These are phyloP conservation scores for Philopedon plagiatum DNA, from an alignment of 2,888 invertebrate species.

Conservation along the genomic window DNA sequence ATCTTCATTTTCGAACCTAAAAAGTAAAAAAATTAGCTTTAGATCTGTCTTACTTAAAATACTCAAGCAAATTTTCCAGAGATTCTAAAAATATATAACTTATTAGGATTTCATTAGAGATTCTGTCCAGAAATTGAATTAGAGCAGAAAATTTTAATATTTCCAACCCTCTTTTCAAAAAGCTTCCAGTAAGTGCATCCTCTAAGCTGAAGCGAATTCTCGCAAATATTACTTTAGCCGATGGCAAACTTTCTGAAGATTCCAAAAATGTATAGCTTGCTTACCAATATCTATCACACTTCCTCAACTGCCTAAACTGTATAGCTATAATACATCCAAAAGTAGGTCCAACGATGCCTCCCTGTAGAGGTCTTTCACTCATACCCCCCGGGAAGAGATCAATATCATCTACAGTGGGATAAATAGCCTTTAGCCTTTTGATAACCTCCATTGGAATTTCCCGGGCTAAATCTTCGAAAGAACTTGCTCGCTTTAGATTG, in stretches of 20 bases:
- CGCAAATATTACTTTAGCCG: no score
- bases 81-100: no score
- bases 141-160: no score
- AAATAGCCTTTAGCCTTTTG: constrained; percentile 83
- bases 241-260: no score
- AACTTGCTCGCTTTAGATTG: constrained; percentile 86
- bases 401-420: constrained; percentile 93
- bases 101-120: no score
- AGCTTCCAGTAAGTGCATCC: no score
- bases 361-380: constrained; percentile 89
- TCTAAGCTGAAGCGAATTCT: no score
- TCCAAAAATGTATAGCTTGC: no score
- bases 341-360: constrained; percentile 94
- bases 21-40: background rate
- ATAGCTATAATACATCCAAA: constrained; percentile 95
- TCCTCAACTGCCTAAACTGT: constrained; percentile 90
- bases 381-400: constrained; percentile 97
- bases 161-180: no score
- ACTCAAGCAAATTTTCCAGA: background rate
- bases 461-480: constrained; percentile 88
- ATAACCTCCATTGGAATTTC: constrained; percentile 91
- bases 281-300: constrained; percentile 95
- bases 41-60: no score
- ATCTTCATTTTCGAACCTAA: constrained; percentile 86
- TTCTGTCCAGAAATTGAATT: constrained; percentile 5